A percentile compares a stretch with the other conserved stretches of the same genome.
These are phyloP conservation scores for Acrocyrtus sp. DNA, from an alignment of 2,888 invertebrate genomes.

Conservation along the genomic window DNA sequence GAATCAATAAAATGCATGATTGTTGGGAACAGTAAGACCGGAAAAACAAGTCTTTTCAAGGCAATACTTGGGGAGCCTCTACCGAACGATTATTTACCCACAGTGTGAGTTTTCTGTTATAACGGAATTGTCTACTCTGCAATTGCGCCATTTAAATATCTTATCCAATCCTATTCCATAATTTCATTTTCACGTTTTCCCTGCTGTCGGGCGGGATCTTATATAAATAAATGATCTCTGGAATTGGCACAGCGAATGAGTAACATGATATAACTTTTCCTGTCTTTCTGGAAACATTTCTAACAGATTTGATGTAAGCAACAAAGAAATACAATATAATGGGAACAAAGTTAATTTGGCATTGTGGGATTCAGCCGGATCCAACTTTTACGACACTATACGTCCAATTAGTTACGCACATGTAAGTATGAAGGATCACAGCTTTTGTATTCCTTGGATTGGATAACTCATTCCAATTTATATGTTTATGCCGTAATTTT, in stretches of 20 bases:
- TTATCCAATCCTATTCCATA: too few relatives aligned
- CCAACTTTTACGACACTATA: constrained; percentile 21
- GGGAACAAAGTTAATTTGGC: constrained; percentile 5
- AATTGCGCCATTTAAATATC: too few relatives aligned
- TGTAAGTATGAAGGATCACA: constrained; percentile 34
- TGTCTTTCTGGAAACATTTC: too few relatives aligned
- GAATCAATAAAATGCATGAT: constrained; percentile 79
- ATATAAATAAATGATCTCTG: too few relatives aligned
- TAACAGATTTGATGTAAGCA: constrained; percentile 38
- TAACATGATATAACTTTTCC: too few relatives aligned
- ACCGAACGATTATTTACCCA: constrained; percentile 84
- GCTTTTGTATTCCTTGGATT: too few relatives aligned
- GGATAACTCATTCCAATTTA: too few relatives aligned
- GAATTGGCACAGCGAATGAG: not conserved
- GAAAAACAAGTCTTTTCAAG: constrained; percentile 89
- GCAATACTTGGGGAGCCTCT: constrained; percentile 85
- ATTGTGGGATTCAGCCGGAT: constrained; percentile 44
- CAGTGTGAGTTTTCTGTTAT: constrained; percentile 79
- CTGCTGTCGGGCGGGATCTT: too few relatives aligned
- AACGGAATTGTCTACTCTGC: too few relatives aligned
- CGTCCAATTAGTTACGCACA: constrained; percentile 48
- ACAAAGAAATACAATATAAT: constrained; percentile 8
- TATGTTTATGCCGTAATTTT: too few relatives aligned
- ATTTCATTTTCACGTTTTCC: too few relatives aligned
- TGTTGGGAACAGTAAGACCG: constrained; percentile 91